phyloP scores from a whole-genome alignment of 2,113 vertebrate species.

The Microtus montanus region DNA sequence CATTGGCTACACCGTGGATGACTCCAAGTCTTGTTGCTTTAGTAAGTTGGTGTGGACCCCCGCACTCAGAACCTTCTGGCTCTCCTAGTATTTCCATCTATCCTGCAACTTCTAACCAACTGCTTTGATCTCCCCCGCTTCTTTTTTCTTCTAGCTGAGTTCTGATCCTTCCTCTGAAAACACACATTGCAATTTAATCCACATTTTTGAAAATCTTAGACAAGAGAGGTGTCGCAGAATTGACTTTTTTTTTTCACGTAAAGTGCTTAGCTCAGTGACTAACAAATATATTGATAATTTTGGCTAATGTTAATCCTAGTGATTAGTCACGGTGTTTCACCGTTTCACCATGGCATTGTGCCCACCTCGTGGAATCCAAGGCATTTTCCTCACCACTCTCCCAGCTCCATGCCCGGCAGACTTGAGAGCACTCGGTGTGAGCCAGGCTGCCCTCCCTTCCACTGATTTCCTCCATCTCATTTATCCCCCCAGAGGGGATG shows the following conservation, averaged over 20 bases:
- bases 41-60: background rate
- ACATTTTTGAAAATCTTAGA: background rate
- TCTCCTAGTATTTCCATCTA: background rate
- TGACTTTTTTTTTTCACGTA: background rate
- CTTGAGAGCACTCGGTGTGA: background rate
- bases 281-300: background rate
- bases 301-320: background rate
- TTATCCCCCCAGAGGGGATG: background rate
- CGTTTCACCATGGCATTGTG: background rate
- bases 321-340: background rate
- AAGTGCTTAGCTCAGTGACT: background rate
- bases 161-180: background rate
- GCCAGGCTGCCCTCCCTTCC: background rate
- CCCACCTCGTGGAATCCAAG: background rate
- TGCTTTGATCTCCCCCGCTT: background rate
- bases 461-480: background rate
- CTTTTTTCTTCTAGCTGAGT: background rate
- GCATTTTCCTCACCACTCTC: background rate
- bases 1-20: accelerated
- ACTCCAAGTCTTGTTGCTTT: accelerated
- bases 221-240: background rate
- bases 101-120: background rate
- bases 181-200: no score
- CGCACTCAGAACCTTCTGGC: background rate
- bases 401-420: background rate